Conservation (phyloP, 2,888 invertebrate genomes). For the Heliconius ethilla region DNA sequence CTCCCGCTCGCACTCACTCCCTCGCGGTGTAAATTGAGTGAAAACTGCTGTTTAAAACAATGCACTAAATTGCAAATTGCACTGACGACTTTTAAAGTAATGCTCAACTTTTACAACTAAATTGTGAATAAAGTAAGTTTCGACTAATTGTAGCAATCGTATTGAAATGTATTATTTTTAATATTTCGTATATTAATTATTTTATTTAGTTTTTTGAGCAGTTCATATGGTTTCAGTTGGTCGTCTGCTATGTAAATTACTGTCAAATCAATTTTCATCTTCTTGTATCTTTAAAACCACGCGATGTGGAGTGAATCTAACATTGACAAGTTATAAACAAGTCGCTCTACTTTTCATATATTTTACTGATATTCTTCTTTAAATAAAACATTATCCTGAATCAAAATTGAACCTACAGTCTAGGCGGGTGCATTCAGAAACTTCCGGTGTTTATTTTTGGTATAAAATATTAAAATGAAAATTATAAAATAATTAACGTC, state of each 20-base stretch:
- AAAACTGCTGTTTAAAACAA: constrained; percentile 18
- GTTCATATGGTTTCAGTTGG: too few species aligned
- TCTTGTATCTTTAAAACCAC: neutral
- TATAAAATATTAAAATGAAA: neutral
- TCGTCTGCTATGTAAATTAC: neutral
- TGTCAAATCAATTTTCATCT: neutral
- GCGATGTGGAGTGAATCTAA: neutral
- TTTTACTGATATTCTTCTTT: neutral
- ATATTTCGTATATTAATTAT: neutral
- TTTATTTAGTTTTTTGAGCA: too few species aligned
- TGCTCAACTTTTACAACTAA: neutral
- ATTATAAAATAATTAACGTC: neutral
- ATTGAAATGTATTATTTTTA: neutral
- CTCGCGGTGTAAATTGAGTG: constrained; percentile 16
- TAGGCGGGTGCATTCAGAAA: neutral
- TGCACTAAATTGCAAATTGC: neutral
- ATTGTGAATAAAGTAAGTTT: neutral
- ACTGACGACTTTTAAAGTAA: neutral
- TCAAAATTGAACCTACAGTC: neutral
- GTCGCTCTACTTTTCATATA: neutral
- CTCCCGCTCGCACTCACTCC: constrained; percentile 16
- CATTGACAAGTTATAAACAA: neutral
- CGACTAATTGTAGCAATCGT: neutral
- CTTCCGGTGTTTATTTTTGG: neutral
- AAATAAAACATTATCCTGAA: neutral